phyloP scores from a whole-genome alignment of 2,888 invertebrate species.

The Mythimna pallens region DNA sequence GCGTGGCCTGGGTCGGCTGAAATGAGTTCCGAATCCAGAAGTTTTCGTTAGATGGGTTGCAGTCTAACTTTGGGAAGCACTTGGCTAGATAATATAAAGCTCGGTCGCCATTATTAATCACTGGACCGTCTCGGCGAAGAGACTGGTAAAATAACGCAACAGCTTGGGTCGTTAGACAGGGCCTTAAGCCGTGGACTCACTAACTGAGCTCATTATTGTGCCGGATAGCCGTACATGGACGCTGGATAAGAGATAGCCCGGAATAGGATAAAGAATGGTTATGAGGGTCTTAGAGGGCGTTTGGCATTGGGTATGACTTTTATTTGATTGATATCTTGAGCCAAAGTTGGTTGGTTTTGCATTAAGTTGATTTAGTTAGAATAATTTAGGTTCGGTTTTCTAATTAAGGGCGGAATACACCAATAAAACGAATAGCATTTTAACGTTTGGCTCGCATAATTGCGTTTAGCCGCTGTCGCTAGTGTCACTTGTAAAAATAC shows the following conservation, averaged over 20 bases:
- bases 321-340: slow-evolving; percentile 43
- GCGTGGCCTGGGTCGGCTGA: too few species aligned
- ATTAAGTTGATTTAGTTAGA: slow-evolving; percentile 4
- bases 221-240: slow-evolving; percentile 51
- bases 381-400: not conserved
- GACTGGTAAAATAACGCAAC: slow-evolving; percentile 60
- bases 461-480: too few species aligned
- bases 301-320: slow-evolving; percentile 32
- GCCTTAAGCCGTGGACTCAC: slow-evolving; percentile 57
- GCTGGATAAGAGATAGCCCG: slow-evolving; percentile 43
- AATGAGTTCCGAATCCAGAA: not conserved
- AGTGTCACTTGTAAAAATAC: too few species aligned
- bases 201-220: slow-evolving; percentile 58
- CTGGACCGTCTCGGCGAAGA: slow-evolving; percentile 44
- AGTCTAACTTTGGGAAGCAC: not conserved
- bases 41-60: not conserved
- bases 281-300: slow-evolving; percentile 32
- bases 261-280: slow-evolving; percentile 50
- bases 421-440: too few species aligned
- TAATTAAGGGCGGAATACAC: too few species aligned
- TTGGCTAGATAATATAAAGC: slow-evolving; percentile 39
- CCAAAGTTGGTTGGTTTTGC: not conserved
- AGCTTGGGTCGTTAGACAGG: slow-evolving; percentile 60
- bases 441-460: too few species aligned
- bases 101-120: slow-evolving; percentile 58